These are phyloP conservation scores for Lycocerus yunnanus DNA, from an alignment of 2,888 invertebrate genomes.

Conservation along the genomic window DNA sequence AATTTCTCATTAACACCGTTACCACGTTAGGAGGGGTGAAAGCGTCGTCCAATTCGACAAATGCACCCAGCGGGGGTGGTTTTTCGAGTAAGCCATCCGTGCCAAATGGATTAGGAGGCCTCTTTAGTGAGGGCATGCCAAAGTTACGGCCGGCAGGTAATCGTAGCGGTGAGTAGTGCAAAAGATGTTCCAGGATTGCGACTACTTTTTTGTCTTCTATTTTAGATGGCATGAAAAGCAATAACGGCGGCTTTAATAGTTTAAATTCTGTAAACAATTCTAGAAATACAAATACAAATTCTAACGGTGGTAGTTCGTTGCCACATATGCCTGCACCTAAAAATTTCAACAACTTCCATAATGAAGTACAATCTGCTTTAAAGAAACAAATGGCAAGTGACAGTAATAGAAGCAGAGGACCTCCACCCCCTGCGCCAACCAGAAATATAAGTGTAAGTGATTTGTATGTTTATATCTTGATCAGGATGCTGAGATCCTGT, in stretches of 20 bases:
- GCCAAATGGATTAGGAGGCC: constrained; percentile 64
- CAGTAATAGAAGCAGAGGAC: constrained; percentile 65
- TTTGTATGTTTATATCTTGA: not conserved
- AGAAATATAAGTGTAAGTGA: constrained; percentile 52
- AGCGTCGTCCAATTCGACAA: constrained; percentile 36
- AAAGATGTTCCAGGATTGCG: not conserved
- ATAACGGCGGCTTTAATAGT: constrained; percentile 21
- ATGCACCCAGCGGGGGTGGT: constrained; percentile 44
- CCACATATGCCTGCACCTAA: constrained; percentile 36
- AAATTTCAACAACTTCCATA: constrained; percentile 48
- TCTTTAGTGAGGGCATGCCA: constrained; percentile 84
- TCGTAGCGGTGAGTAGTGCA: not conserved
- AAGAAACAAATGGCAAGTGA: constrained; percentile 55
- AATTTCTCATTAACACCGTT: not conserved
- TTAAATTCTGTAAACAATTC: constrained; percentile 6
- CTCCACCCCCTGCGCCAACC: constrained; percentile 77
- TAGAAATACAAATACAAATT: constrained; percentile 21
- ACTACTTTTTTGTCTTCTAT: not conserved
- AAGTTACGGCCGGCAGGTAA: constrained; percentile 73
- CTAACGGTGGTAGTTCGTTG: constrained; percentile 8
- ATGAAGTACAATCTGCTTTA: constrained; percentile 43
- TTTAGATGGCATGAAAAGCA: constrained; percentile 28
- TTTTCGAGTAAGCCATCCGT: constrained; percentile 41
- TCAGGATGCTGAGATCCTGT: not conserved
- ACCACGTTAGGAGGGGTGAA: not conserved